Percentiles rank a stretch among this genome's conserved stretches.
Evolutionary conservation across 2,888 invertebrate species (phyloP).

Genomic region (Phyto melanocephala): DNA sequence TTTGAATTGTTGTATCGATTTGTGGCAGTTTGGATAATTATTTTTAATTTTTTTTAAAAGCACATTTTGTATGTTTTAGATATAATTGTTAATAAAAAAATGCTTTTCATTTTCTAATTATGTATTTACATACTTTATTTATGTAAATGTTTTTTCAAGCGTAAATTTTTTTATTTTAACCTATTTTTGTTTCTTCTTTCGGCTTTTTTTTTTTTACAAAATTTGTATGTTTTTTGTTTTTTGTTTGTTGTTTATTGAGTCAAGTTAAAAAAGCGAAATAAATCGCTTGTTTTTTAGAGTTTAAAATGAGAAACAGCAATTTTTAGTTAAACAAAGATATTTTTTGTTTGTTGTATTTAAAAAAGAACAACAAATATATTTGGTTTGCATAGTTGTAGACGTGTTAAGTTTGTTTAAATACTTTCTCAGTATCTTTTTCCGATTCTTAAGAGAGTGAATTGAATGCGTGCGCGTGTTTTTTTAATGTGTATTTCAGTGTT

Average conservation of each 20-base stretch:
- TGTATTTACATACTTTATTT: too few species aligned
- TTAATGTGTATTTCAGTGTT: neutral
- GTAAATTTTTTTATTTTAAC: neutral
- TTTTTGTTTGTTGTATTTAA: too few species aligned
- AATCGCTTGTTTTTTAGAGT: neutral
- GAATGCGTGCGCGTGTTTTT: slow-evolving; percentile 5
- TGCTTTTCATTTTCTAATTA: neutral
- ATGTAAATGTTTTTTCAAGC: slow-evolving; percentile 9
- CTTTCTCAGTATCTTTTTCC: neutral
- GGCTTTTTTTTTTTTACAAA: neutral
- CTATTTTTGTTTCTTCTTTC: neutral
- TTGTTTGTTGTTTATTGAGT: neutral
- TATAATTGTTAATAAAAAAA: too few species aligned
- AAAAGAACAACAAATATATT: neutral
- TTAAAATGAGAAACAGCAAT: neutral
- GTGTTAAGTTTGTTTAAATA: slow-evolving; percentile 27
- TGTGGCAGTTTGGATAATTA: slow-evolving; percentile 4
- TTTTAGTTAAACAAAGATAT: slow-evolving; percentile 7
- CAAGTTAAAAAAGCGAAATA: neutral
- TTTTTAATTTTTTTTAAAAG: neutral
- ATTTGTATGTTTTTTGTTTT: slow-evolving; percentile 12
- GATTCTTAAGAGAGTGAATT: neutral
- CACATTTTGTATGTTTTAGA: too few species aligned
- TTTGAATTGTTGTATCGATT: neutral
- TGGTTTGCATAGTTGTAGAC: slow-evolving; percentile 34